Evolutionary conservation across 2,113 vertebrate genomes (phyloP).

Genomic region (Oreochromis spilurus): DNA sequence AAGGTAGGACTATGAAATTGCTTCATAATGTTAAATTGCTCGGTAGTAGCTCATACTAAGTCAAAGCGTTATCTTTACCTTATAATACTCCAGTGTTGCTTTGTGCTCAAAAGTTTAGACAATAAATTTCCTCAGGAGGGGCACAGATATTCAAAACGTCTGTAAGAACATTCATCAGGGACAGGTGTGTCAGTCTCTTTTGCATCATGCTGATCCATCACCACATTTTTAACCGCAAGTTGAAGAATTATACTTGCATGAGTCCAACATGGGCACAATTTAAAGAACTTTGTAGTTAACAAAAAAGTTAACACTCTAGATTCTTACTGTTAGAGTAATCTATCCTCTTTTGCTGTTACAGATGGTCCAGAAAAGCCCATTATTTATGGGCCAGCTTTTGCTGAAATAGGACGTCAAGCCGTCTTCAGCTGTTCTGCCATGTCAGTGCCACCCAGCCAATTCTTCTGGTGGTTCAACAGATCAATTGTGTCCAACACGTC

Average conservation of each 20-base stretch:
- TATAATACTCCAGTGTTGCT: not conserved
- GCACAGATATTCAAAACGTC: not conserved
- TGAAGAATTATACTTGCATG: not conserved
- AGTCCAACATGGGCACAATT: too few relatives aligned
- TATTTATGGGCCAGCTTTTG: constrained; percentile 26
- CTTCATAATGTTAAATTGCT: not conserved
- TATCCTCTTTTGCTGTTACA: not conserved
- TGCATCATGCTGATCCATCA: not conserved
- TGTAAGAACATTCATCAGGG: not conserved
- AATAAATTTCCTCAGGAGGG: not conserved
- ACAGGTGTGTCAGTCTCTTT: not conserved
- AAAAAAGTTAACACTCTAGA: not conserved
- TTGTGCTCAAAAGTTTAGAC: not conserved
- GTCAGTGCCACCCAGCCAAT: constrained; percentile 51
- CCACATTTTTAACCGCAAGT: not conserved
- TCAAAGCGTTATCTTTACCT: rapidly evolving
- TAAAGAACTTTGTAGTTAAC: not conserved
- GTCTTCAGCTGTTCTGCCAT: constrained; percentile 45
- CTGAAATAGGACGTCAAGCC: not conserved
- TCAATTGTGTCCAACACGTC: constrained; percentile 14
- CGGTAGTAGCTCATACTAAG: not conserved
- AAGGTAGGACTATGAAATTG: not conserved
- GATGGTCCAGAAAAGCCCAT: constrained; percentile 15
- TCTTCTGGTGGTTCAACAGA: constrained; percentile 58
- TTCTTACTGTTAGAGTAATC: not conserved